Evolutionary conservation across 1,140 invertebrate genomes (phyloP).

Genomic region (Achatina immaculata): DNA sequence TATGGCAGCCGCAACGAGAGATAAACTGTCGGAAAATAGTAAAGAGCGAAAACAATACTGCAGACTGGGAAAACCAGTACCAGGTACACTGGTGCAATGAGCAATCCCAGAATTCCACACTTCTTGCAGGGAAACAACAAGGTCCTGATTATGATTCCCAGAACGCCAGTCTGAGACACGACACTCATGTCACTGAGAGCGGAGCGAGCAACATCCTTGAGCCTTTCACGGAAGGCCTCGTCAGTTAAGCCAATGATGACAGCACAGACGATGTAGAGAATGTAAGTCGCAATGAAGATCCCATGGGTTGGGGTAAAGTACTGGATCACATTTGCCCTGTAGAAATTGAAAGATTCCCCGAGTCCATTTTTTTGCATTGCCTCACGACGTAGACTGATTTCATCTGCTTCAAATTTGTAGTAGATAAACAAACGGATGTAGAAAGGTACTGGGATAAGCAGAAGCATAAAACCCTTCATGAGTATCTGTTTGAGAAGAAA

Average conservation of each 20-base stretch:
- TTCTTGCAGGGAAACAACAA: conserved; percentile 58
- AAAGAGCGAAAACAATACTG: conserved; percentile 54
- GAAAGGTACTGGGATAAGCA: conserved; percentile 63
- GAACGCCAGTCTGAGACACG: conserved; percentile 59
- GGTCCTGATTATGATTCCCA: conserved; percentile 58
- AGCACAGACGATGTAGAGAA: conserved; percentile 60
- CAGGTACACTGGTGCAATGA: conserved; percentile 58
- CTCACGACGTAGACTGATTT: conserved; percentile 48
- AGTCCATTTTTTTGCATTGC: conserved; percentile 47
- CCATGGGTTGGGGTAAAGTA: conserved; percentile 63
- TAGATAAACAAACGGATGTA: conserved; percentile 64
- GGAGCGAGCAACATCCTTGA: conserved; percentile 54
- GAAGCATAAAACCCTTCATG: conserved; percentile 54
- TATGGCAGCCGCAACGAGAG: conserved; percentile 62
- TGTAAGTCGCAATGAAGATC: conserved; percentile 63
- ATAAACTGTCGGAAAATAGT: conserved; percentile 66
- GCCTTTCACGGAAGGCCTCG: conserved; percentile 55
- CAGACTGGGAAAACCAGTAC: conserved; percentile 54
- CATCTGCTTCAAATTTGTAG: conserved; percentile 63
- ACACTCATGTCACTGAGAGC: conserved; percentile 63
- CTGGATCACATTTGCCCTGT: conserved; percentile 63
- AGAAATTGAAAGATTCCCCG: conserved; percentile 55
- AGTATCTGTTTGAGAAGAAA: conserved; percentile 30
- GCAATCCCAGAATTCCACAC: conserved; percentile 52
- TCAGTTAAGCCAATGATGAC: conserved; percentile 56